Evolutionary conservation across 2,113 vertebrate species (phyloP), one percentile per base, ranked within the genome.

Genomic region (Misgurnus mizolepis): DNA sequence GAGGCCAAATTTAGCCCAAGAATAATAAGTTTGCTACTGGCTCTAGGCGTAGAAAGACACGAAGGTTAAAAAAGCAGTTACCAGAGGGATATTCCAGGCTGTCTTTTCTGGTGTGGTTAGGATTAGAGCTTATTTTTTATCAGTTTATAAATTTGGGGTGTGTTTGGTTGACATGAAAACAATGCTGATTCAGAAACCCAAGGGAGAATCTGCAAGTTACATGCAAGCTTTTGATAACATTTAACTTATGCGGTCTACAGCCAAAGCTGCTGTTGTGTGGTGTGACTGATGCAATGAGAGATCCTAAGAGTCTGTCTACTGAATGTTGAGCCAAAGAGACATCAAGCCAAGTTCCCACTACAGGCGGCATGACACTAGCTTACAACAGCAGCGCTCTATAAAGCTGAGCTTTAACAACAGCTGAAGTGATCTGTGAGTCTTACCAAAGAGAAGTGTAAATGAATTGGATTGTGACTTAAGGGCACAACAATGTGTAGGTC

Each of bases 1-100:
- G 58, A 15, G 66, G 67, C 80, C 86, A 58, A 82, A 90, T 89
- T 91, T 89, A 91, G 87, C 86, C 72, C 47, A 62, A 4, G 70
- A 66, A 76, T 61, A 76, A 72, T 60, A 78, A 12, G 49, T 11
- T 1, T 53, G 11, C 11, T 12, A 4, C 55, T 58, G n/a, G 15
- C 17, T 18, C 15, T 8, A 53, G 50, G 50, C 50, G 4, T 53
- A 53, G 12, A 53, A 53, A 53, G 12, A 53, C 12, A 53, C 12
- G 3, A 14, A 53, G 12, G 12, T 53, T 15, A 15, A 53, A 53
- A 1, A 15, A 5, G 4, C 6, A 45, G 43, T 7, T 45, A 8
- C 43, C 5, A 5, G 8, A 45, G 43, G 8, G 43, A 45, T 34
- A 34, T 34, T 34, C 27, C 27, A 34, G 27, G 27, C 27, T 34